Evolutionary conservation across 2,797 vertebrate genomes (phyloP).

Genomic region (Epinephelus coioides): DNA sequence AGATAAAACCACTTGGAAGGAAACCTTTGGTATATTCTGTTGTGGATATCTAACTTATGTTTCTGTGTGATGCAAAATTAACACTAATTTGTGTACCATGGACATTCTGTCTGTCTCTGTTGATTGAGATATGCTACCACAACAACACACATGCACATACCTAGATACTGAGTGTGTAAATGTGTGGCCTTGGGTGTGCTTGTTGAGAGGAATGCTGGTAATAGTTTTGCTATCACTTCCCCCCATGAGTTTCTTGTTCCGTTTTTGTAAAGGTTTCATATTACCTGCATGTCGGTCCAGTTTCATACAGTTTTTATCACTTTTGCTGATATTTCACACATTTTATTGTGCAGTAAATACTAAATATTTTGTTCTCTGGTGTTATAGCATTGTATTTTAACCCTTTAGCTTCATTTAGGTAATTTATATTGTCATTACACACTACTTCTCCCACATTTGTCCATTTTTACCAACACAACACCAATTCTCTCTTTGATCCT

Average conservation of each 20-base stretch:
- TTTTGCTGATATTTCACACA: background rate
- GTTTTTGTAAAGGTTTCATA: conserved; percentile 8
- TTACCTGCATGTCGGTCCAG: background rate
- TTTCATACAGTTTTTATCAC: conserved; percentile 10
- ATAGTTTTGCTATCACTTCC: conserved; percentile 51
- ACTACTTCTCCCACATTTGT: background rate
- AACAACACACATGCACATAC: background rate
- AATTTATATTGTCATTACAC: background rate
- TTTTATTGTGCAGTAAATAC: background rate
- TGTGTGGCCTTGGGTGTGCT: background rate
- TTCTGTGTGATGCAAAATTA: background rate
- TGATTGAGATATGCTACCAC: background rate
- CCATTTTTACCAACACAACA: background rate
- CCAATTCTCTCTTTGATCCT: background rate
- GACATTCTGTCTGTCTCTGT: background rate
- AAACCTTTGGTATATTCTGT: background rate
- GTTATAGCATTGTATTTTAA: background rate
- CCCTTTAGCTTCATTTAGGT: background rate
- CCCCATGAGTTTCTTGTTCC: conserved; percentile 26
- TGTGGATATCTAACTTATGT: background rate
- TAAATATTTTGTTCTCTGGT: background rate
- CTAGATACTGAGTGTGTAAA: background rate
- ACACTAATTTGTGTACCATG: background rate
- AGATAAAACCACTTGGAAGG: background rate
- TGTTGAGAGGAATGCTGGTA: background rate